Evolutionary conservation across 2,797 vertebrate species (phyloP).

Genomic region (Sebastes cheni): DNA sequence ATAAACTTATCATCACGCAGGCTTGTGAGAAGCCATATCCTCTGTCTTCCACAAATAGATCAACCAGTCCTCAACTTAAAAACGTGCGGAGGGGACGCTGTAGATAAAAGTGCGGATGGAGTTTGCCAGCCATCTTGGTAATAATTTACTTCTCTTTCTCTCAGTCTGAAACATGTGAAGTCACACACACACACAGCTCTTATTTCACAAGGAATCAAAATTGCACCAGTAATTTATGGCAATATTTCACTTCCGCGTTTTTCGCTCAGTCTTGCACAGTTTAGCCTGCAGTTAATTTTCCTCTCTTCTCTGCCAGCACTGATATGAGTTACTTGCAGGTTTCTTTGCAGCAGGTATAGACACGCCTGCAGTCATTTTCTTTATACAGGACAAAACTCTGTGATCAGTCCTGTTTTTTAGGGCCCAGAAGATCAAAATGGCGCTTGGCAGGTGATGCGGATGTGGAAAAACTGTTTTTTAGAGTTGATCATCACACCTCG

Average conservation of each 20-base stretch:
- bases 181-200: not conserved
- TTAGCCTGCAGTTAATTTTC: not conserved
- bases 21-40: not conserved
- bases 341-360: slow-evolving; percentile 41
- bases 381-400: slow-evolving; percentile 3
- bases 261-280: not conserved
- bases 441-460: not conserved
- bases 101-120: not conserved
- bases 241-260: not conserved
- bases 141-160: not conserved
- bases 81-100: not conserved
- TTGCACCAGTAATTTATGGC: not conserved
- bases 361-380: slow-evolving; percentile 36
- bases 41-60: not conserved
- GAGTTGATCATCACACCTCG: not conserved
- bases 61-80: not conserved
- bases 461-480: not conserved
- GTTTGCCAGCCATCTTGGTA: not conserved
- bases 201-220: not conserved
- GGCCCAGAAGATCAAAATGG: slow-evolving; percentile 37
- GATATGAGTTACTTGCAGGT: slow-evolving; percentile 2
- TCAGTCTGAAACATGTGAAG: not conserved
- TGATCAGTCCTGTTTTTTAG: slow-evolving; percentile 36
- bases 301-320: not conserved
- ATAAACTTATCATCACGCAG: not conserved